Conservation (phyloP, 2,113 vertebrate species). For the Atherinomorus stipes region DNA sequence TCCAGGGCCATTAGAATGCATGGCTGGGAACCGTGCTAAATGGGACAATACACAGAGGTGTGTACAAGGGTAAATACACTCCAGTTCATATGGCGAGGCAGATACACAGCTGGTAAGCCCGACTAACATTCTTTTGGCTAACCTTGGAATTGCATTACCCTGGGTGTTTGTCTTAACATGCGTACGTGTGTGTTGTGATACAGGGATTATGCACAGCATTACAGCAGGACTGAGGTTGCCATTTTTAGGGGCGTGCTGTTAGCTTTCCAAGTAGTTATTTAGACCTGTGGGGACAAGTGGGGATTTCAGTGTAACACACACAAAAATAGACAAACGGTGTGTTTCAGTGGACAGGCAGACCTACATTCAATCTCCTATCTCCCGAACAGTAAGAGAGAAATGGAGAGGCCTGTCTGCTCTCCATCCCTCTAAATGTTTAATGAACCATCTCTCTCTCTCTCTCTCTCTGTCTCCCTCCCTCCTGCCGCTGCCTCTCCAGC, state of each 20-base stretch:
- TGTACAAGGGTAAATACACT: constrained; percentile 69
- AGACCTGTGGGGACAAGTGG: constrained; percentile 49
- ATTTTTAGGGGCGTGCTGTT: constrained; percentile 64
- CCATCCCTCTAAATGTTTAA: constrained; percentile 75
- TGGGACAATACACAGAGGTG: constrained; percentile 72
- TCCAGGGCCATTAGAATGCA: constrained; percentile 76
- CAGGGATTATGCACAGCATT: constrained; percentile 50
- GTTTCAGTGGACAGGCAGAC: constrained; percentile 44
- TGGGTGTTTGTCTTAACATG: constrained; percentile 51
- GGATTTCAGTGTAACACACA: constrained; percentile 33
- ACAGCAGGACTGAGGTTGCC: constrained; percentile 33
- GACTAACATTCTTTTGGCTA: constrained; percentile 58
- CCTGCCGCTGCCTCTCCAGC: constrained; percentile 7
- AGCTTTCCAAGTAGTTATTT: constrained; percentile 70
- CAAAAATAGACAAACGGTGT: constrained; percentile 13
- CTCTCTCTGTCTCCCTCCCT: neutral
- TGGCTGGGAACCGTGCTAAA: constrained; percentile 68
- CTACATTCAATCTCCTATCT: constrained; percentile 54
- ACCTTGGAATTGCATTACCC: constrained; percentile 58
- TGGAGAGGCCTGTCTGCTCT: constrained; percentile 67
- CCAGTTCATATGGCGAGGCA: constrained; percentile 48
- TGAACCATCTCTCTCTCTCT: constrained; percentile 60
- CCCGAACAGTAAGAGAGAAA: constrained; percentile 57
- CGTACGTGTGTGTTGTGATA: constrained; percentile 33
- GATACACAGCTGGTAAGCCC: constrained; percentile 44